Percentiles rank a stretch among this genome's conserved stretches.
phyloP scores from a whole-genome alignment of 2,113 vertebrate species.

The Paedocypris sp. region DNA sequence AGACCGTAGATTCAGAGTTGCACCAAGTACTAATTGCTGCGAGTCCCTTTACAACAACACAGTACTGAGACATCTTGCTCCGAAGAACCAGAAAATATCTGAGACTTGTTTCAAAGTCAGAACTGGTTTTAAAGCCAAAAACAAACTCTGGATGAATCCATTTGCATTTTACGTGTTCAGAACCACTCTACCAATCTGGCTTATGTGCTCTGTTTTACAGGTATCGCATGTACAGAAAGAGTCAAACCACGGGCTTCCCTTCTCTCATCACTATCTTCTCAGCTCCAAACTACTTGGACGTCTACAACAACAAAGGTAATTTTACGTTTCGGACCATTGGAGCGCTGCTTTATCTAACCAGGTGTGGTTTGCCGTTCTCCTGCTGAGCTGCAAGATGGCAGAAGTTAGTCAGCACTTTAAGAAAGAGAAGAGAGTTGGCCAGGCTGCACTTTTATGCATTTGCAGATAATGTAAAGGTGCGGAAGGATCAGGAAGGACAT shows the following conservation, averaged over 20 bases:
- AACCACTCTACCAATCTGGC: no score
- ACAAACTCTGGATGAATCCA: background rate
- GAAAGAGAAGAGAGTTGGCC: conserved; percentile 23
- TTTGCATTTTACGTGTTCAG: background rate
- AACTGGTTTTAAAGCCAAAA: background rate
- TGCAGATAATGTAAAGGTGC: conserved; percentile 38
- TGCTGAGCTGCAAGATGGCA: conserved; percentile 31
- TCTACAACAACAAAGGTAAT: conserved; percentile 99
- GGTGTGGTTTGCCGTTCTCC: conserved; percentile 28
- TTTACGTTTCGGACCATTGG: no score
- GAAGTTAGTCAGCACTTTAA: conserved; percentile 54
- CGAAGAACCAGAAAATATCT: background rate
- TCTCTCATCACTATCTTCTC: conserved; percentile 99
- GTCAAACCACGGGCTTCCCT: conserved; percentile 98
- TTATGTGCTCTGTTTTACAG: conserved; percentile 49
- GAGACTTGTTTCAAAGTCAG: background rate
- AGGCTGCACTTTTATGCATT: conserved; percentile 23
- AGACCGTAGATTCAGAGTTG: background rate
- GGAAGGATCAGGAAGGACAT: conserved; percentile 20
- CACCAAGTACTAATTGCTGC: background rate
- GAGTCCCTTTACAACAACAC: background rate
- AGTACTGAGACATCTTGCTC: background rate
- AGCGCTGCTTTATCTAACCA: no score
- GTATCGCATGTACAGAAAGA: conserved; percentile 99
- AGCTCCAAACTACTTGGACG: conserved; percentile 97